Base-by-base conservation (phyloP, 2,113 vertebrate species). In the Eurypyga helias region DNA sequence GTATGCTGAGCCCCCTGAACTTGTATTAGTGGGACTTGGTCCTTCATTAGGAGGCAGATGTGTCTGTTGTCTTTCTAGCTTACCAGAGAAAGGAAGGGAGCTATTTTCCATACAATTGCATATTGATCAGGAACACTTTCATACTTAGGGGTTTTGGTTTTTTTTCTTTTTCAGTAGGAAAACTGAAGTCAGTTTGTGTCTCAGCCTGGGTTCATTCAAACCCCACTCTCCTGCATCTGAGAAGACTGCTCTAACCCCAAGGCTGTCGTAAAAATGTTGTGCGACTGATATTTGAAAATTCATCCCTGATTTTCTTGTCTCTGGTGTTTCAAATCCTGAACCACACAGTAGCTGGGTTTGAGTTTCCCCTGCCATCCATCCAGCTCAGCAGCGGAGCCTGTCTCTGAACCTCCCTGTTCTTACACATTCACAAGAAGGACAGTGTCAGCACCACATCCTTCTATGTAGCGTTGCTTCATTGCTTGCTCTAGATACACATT, bases 381-480 rank as follows among this genome's bases (percentile, higher is more conserved):
- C n/a, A 12, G n/a, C 33, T 88, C 52, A 71, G 51, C 18, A 58
- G n/a, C 18, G 15, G 9, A 75, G 19, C 46, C 28, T 43, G 23
- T 62, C n/a, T 60, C 61, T 78, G 60, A 3, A 36, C 83, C 25
- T 89, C 33, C 24, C 23, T 3, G 1, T 49, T 46, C 41, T 90
- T 52, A 45, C 0, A 14, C 5, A 2, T 66, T 81, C 21, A 41
- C 61, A 51, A 70, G 64, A 66, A 85, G 66, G 34, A 69, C 45
- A 33, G 20, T 7, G 10, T 54, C 33, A 64, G 10, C 36, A 31
- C 66, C 0, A 0, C 33, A n/a, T 60, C 41, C 16, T 52, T 73
- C 62, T 78, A 72, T 19, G 31, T 23, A 28, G 11, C 0, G 0
- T 17, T 62, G 36, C 51, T 24, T 43, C 13, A 4, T 66, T 75